A percentile compares a stretch with the other conserved stretches of the same genome.
phyloP scores from a whole-genome alignment of 2,113 vertebrate species.

The Hypanus sabinus region DNA sequence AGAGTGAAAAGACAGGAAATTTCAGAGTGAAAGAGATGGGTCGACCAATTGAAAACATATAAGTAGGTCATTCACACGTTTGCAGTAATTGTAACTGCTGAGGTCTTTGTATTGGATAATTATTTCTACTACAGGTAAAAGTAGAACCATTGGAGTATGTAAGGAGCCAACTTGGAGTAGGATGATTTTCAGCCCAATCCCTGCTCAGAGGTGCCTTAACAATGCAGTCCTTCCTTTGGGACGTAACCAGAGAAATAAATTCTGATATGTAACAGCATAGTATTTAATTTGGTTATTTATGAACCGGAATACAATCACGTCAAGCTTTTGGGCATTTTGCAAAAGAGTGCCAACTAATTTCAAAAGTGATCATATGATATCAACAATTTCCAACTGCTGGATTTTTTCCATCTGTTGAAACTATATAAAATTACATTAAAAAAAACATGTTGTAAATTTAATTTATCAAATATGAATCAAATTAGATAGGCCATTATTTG shows the following conservation, averaged over 20 bases:
- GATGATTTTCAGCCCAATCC: background rate
- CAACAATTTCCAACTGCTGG: background rate
- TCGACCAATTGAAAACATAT: background rate
- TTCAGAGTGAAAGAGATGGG: background rate
- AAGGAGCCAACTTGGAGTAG: background rate
- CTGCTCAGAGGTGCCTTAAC: background rate
- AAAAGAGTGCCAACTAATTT: background rate
- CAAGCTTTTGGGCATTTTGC: background rate
- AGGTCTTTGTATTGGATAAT: background rate
- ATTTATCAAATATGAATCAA: background rate
- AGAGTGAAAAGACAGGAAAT: background rate
- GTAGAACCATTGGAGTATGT: background rate
- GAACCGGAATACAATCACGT: background rate
- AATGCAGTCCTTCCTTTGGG: background rate
- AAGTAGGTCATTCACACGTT: background rate
- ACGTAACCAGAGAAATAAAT: background rate
- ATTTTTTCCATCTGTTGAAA: background rate
- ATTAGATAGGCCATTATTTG: background rate
- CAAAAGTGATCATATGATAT: background rate
- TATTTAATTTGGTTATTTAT: background rate
- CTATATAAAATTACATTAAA: background rate
- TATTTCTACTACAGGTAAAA: background rate
- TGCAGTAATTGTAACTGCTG: too few species aligned
- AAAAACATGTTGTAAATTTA: background rate
- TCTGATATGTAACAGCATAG: background rate